phyloP scores from a whole-genome alignment of 2,888 invertebrate genomes.

The Ophonus ardosiacus region DNA sequence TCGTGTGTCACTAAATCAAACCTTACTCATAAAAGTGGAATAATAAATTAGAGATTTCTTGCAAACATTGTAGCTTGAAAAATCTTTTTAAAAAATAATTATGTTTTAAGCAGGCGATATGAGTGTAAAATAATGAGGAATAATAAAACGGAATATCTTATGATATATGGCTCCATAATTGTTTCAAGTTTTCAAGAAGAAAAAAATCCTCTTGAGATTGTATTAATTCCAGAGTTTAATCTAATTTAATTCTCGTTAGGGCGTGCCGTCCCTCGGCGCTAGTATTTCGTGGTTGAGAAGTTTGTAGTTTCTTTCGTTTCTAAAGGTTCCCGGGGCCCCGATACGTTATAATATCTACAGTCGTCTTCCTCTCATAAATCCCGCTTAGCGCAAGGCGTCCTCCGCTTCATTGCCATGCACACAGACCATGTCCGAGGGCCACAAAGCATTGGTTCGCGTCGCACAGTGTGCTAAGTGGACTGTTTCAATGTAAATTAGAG shows the following conservation, averaged over 20 bases:
- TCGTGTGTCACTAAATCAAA: too few species aligned
- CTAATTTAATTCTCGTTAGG: slow-evolving; percentile 36
- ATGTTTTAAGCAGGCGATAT: too few species aligned
- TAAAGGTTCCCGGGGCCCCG: slow-evolving; percentile 45
- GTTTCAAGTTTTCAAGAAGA: slow-evolving; percentile 13
- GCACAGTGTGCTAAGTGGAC: slow-evolving; percentile 54
- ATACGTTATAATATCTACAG: slow-evolving; percentile 51
- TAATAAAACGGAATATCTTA: not conserved
- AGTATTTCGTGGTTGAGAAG: slow-evolving; percentile 8
- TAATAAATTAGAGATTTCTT: too few species aligned
- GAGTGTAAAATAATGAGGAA: too few species aligned
- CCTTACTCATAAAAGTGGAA: too few species aligned
- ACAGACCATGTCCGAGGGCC: slow-evolving; percentile 34
- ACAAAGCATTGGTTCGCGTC: slow-evolving; percentile 57
- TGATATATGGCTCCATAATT: slow-evolving; percentile 2
- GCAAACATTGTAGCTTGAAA: too few species aligned
- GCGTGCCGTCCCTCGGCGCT: slow-evolving; percentile 2
- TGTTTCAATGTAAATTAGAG: slow-evolving; percentile 60
- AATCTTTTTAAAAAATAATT: too few species aligned
- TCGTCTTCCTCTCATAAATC: slow-evolving; percentile 37
- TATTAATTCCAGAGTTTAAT: slow-evolving; percentile 26
- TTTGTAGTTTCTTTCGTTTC: slow-evolving; percentile 19
- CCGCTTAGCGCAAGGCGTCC: slow-evolving; percentile 22
- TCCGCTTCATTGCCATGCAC: slow-evolving; percentile 52
- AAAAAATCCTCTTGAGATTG: slow-evolving; percentile 7